A percentile compares a stretch with the other conserved stretches of the same genome.
Conservation (phyloP, 1,140 invertebrate genomes). For the Holotrichia oblita region DNA sequence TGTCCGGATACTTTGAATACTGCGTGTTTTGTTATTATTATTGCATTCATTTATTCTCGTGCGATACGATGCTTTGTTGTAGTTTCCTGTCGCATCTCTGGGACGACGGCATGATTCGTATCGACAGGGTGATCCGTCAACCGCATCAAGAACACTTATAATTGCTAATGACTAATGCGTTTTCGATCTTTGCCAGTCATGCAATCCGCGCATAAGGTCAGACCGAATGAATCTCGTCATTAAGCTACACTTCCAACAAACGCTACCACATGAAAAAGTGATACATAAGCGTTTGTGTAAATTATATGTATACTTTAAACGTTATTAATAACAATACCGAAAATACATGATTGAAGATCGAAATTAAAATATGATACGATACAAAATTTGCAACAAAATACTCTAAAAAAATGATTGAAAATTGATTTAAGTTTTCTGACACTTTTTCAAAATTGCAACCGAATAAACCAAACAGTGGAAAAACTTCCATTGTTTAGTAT, state of each 20-base stretch:
- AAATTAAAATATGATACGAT: too few species aligned
- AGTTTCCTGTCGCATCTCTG: background rate
- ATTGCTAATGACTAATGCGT: conserved; percentile 24
- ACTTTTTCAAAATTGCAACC: too few species aligned
- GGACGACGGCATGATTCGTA: background rate
- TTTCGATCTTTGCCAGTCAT: conserved; percentile 19
- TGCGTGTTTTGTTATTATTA: background rate
- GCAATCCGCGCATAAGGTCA: background rate
- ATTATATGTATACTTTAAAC: too few species aligned
- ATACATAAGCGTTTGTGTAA: too few species aligned
- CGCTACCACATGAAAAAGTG: too few species aligned
- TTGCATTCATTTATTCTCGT: background rate
- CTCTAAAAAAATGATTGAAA: too few species aligned
- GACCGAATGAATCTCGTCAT: background rate
- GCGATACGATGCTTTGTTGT: background rate
- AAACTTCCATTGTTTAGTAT: too few species aligned
- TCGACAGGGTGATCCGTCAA: background rate
- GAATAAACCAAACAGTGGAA: too few species aligned
- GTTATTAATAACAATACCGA: too few species aligned
- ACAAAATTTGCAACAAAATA: too few species aligned
- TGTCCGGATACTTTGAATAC: background rate
- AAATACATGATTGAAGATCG: too few species aligned
- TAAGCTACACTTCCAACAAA: background rate
- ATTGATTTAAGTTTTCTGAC: too few species aligned
- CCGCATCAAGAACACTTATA: conserved; percentile 30